phyloP scores from a whole-genome alignment of 2,888 invertebrate species.

The Pristionchus arcanus region DNA sequence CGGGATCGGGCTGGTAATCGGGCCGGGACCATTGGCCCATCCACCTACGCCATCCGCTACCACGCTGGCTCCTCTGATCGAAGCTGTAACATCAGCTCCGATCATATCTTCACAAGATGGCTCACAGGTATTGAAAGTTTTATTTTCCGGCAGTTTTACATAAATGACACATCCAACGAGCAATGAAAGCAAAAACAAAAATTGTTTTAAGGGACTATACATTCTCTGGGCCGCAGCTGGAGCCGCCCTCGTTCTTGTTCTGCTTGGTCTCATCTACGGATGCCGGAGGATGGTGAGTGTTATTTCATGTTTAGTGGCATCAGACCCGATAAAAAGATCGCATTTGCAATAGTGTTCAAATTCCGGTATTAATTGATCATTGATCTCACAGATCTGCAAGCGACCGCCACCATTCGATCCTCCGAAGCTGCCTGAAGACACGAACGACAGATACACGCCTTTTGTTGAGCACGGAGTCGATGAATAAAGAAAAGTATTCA shows the following conservation, averaged over 20 bases:
- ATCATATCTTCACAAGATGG: too few species aligned
- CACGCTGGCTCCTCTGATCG: too few species aligned
- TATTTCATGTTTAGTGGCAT: background rate
- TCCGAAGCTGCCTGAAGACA: background rate
- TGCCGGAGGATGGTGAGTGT: background rate
- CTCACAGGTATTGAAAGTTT: too few species aligned
- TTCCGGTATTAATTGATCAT: background rate
- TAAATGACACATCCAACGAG: too few species aligned
- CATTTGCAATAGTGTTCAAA: too few species aligned
- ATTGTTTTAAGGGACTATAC: background rate
- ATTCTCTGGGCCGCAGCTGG: background rate
- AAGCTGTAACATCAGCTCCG: too few species aligned
- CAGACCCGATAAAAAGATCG: too few species aligned
- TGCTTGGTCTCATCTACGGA: background rate
- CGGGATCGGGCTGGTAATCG: background rate
- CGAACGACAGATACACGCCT: background rate
- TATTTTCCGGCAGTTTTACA: too few species aligned
- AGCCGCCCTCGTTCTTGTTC: background rate
- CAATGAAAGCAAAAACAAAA: background rate
- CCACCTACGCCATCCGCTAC: too few species aligned
- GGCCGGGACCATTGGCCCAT: background rate
- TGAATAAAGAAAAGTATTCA: background rate
- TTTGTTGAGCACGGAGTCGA: background rate
- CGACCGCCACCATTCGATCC: background rate
- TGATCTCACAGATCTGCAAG: background rate